Conservation (phyloP, 1,140 invertebrate genomes). For the Drosophila trapezifrons region DNA sequence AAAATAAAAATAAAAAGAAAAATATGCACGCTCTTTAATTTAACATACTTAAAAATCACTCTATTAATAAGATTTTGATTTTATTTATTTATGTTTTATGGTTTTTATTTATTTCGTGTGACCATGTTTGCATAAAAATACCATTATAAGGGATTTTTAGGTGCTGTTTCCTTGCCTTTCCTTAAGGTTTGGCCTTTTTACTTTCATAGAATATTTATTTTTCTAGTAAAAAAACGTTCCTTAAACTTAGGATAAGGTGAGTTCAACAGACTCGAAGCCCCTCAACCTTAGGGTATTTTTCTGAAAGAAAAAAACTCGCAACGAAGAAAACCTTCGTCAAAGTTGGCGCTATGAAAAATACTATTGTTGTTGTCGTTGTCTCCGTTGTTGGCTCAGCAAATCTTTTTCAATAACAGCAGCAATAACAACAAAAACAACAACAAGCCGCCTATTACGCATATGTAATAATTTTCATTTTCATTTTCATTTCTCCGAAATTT, state of each 20-base stretch:
- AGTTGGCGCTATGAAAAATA: constrained; percentile 53
- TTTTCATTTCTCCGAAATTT: constrained; percentile 34
- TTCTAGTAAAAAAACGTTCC: background rate
- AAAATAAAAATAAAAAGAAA: background rate
- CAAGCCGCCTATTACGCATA: constrained; percentile 41
- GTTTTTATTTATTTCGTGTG: no score
- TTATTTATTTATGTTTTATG: no score
- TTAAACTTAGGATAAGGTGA: background rate
- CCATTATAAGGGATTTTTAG: background rate
- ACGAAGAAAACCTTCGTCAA: constrained; percentile 64
- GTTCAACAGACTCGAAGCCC: background rate
- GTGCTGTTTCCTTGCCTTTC: background rate
- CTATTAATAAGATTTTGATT: no score
- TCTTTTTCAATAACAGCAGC: constrained; percentile 34
- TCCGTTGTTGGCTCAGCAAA: constrained; percentile 32
- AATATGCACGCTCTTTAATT: no score
- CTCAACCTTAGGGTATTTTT: background rate
- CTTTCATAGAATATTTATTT: background rate
- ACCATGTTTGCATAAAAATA: no score
- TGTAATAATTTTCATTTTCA: constrained; percentile 54
- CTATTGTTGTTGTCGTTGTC: constrained; percentile 29
- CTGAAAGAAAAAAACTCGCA: constrained; percentile 11
- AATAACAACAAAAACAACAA: constrained; percentile 26
- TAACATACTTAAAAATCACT: background rate
- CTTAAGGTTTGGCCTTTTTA: background rate